Evolutionary conservation across 2,113 vertebrate species (phyloP).

Genomic region (Vimba vimba): DNA sequence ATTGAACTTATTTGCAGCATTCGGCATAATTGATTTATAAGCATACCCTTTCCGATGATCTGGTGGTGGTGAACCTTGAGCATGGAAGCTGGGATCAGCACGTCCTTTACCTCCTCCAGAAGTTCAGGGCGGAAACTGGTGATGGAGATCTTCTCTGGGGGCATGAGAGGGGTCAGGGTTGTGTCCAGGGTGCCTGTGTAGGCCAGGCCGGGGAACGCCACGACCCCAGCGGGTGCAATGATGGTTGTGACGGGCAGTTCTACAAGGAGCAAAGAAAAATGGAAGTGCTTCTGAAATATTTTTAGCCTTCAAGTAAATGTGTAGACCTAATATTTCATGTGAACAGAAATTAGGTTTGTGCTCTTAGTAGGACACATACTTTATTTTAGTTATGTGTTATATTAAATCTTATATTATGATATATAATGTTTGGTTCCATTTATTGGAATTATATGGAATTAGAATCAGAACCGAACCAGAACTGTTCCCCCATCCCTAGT

Average conservation of each 20-base stretch:
- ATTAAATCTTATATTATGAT: too few relatives aligned
- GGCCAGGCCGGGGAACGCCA: conserved; percentile 61
- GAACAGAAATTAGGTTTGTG: too few relatives aligned
- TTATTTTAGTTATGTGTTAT: too few relatives aligned
- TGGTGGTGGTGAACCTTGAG: conserved; percentile 84
- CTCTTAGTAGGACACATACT: too few relatives aligned
- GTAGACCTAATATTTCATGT: too few relatives aligned
- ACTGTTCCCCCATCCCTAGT: background rate
- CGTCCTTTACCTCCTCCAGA: conserved; percentile 93
- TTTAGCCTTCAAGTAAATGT: background rate
- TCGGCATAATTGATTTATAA: background rate
- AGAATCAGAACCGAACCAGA: background rate
- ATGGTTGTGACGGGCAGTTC: conserved; percentile 64
- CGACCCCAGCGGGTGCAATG: background rate
- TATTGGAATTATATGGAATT: too few relatives aligned
- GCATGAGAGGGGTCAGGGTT: conserved; percentile 80
- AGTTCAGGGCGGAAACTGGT: conserved; percentile 81
- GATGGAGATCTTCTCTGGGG: conserved; percentile 80
- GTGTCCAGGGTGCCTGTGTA: conserved; percentile 67
- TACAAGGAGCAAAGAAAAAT: conserved; percentile 17
- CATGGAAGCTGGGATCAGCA: conserved; percentile 87
- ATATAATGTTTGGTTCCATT: too few relatives aligned
- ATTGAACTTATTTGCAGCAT: background rate
- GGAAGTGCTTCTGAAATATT: background rate
- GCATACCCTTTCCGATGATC: conserved; percentile 92